Evolutionary conservation across 2,797 vertebrate species (phyloP), one percentile per base, ranked within the genome.

Genomic region (Rhabdophis nuchalis): DNA sequence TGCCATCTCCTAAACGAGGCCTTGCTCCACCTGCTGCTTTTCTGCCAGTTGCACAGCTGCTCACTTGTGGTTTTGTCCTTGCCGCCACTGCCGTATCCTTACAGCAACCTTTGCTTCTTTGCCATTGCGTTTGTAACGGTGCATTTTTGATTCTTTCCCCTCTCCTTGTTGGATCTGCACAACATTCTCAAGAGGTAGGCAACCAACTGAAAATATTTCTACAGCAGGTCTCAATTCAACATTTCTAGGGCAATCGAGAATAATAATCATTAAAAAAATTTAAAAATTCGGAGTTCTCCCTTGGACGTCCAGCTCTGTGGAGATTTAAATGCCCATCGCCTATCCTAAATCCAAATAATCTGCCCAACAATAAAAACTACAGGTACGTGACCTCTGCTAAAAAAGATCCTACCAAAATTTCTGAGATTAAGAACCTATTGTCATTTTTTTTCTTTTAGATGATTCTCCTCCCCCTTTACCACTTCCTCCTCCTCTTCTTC

Each of bases 21-120:
- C 68, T 32, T 72, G 23, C 85, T 88, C 56, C 89, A 60, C 56
- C 89, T 88, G 89, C 68, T 88, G 89, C 32, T n/a, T 88, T 88
- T 64, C 56, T 41, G 2, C 32, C 3, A 5, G 57, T 25, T 27
- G 16, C 27, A 0, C 29, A 61, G 56, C 82, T 52, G 25, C 18
- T 52, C n/a, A 5, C 13, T 61, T 88, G 25, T 61, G 3, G 25
- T 27, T 61, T 50, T 68, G 16, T 6, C 32, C 32, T 41, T 50
- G 5, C 32, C 27, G 27, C 7, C 77, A 29, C 25, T 1, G 13
- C 64, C 6, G 4, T 36, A 23, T 25, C 61, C 61, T 72, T 12
- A 46, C 27, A n/a, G 72, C 25, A 50, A 72, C 25, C 36, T 41
- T 11, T 18, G 16, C 46, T 41, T 68, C 52, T 16, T 36, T 20